Percentiles rank a stretch among this genome's conserved stretches.
Conservation (phyloP, 1,140 invertebrate genomes). For the Pseudomyrmex pallidus region DNA sequence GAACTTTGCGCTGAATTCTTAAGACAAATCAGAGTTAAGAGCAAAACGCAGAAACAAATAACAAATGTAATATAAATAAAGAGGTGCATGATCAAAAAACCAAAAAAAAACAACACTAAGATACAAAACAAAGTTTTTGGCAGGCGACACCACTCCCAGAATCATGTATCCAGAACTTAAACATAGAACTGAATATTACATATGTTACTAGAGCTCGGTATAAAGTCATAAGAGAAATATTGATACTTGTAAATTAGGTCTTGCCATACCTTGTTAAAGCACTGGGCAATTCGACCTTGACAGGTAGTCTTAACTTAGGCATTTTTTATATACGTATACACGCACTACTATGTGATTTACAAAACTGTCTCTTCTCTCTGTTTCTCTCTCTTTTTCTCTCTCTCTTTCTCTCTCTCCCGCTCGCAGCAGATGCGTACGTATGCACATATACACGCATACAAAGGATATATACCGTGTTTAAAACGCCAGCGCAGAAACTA, state of each 20-base stretch:
- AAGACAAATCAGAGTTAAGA: neutral
- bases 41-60: no score
- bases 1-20: neutral
- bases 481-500: constrained; percentile 27
- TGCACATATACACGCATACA: neutral
- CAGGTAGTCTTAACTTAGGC: constrained; percentile 82
- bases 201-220: neutral
- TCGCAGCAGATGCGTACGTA: constrained; percentile 30
- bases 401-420: constrained; percentile 29
- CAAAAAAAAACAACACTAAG: no score
- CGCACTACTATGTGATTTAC: constrained; percentile 68
- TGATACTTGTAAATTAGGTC: constrained; percentile 75
- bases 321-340: constrained; percentile 75
- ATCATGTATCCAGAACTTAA: constrained; percentile 1
- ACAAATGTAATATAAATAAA: no score
- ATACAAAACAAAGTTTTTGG: neutral
- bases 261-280: constrained; percentile 82
- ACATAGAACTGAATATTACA: neutral
- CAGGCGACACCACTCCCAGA: neutral
- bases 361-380: constrained; percentile 15
- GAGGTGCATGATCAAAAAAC: neutral
- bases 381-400: constrained; percentile 11
- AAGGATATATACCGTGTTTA: constrained; percentile 40
- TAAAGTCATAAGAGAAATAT: constrained; percentile 49
- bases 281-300: constrained; percentile 82